Base-by-base conservation (phyloP, 2,797 vertebrate species). In the Prunella strophiata region DNA sequence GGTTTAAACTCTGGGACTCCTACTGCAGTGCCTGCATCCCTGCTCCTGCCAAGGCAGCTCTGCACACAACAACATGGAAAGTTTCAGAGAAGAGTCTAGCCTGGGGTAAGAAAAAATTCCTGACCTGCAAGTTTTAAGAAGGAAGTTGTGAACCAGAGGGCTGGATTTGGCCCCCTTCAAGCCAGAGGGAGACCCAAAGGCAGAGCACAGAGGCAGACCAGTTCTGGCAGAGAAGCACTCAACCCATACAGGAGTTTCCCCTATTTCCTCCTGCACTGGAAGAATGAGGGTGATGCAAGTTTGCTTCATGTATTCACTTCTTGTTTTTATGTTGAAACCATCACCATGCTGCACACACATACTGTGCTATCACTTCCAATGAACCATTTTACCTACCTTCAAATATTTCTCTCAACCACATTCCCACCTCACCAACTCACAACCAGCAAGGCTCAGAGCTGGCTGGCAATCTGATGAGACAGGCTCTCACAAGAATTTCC, bases 401-500 rank as follows among this genome's bases (percentile, higher is more conserved):
- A 79, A 61, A 25, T 43, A 67, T n/a, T 83, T 85, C 48, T 67
- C 66, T 47, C 34, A 63, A 27, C 13, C 65, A 54, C 88, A 63
- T 87, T 94, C 85, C 85, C 93, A 88, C 62, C 78, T 94, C 86
- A 82, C 54, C 62, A 87, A 50, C 51, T 95, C 94, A 45, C 55
- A 81, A 89, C 67, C 42, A 6, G 88, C 76, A 86, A 85, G 66
- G 76, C 88, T 96, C 32, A 43, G 91, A 83, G 54, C 86, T 96
- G 95, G 96, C 95, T 96, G 96, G 96, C 96, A 96, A 94, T 94
- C 94, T 93, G 95, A 86, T 76, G 96, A 97, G 96, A 96, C 96
- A 96, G 96, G 88, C 93, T 97, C 96, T 97, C 94, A 87, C 91
- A 97, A 96, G 96, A 94, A 97, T 97, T 97, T 97, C 97, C 97